Evolutionary conservation across 2,888 invertebrate species (phyloP), one percentile per base, ranked within the genome.

Genomic region (Tridacna crocea): DNA sequence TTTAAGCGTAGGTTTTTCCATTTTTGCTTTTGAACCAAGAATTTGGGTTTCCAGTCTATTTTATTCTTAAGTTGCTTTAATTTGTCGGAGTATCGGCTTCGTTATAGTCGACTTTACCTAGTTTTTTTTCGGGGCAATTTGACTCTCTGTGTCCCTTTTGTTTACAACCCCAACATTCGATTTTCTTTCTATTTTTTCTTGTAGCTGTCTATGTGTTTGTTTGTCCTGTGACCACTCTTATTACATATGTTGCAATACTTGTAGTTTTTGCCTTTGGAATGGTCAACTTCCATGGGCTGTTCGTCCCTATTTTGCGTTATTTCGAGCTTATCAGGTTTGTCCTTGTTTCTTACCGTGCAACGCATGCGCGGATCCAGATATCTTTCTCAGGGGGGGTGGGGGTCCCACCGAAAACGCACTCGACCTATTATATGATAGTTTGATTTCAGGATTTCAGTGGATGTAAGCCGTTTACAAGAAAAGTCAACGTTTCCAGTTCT

Each of bases 11-110:
- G 75, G 75, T 75, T 66, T 74, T n/a, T 15, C 26, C 66, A 3
- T 36, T 36, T 8, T 36, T 36, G 36, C 36, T 36, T 46, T 24
- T 46, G 65, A 74, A 22, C 74, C 66, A 68, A 19, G 51, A 65
- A 61, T 79, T 79, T 22, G 70, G 79, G 48, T 73, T 55, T 22
- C 74, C 74, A 0, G 58, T 58, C 13, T 73, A 72, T 61, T 72
- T 72, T 22, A 77, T 60, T 61, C 46, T 61, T 26, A 46, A 74
- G 47, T 36, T 58, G 24, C 19, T 36, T 46, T 26, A 27, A 61
- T 48, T 48, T n/a, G 27, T 6, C 4, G n/a, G n/a, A 36, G 36
- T 36, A 36, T 36, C 36, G 36, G 36, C 36, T 36, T 36, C 36
- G 36, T 36, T 36, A 36, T 8, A 36, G 3, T 36, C 36, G 36